Evolutionary conservation across 2,797 vertebrate genomes (phyloP), one percentile per base, ranked within the genome.

Genomic region (Trichosurus vulpecula): DNA sequence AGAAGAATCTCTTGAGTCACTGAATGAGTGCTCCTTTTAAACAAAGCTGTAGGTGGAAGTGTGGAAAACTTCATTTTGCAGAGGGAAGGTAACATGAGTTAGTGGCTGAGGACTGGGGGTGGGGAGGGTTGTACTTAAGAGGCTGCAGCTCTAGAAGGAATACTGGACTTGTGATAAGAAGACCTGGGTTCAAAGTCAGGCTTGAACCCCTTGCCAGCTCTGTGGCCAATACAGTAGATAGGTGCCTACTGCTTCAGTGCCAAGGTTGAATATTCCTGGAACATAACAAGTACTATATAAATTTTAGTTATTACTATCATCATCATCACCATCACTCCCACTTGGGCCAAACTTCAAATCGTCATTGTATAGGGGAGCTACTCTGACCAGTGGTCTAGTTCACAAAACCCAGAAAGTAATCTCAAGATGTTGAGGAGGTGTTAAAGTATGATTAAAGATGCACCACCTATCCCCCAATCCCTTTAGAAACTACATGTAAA

Each of bases 61-160:
- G 96, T 96, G 95, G 95, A 92, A 96, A 93, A 97, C 95, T 97
- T 96, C 94, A 56, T 91, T 96, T 97, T 53, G 94, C 96, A 96
- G 89, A 90, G 89, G 1, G 29, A 96, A 91, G 57, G 92, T 89
- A 66, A 53, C 92, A 81, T 51, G 95, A 96, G 91, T 91, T 55
- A 51, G 95, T 53, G 93, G 91, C 87, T 94, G 61, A 96, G 94
- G 87, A 95, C 47, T 95, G 91, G 95, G 95, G 91, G 91, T 22
- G 66, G 91, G 41, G 41, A 87, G 41, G 74, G 9, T 87, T 87
- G 41, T 87, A 8, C 9, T 81, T 47, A 22, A 81, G 74, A 81
- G 66, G 74, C 8, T 81, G 74, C 41, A 87, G 16, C 19, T 47
- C 66, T 47, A 47, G 66, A 81, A 81, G 66, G 0, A 81, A 47